Evolutionary conservation across 1,140 invertebrate species (phyloP).

Genomic region (Drosophila saltans): DNA sequence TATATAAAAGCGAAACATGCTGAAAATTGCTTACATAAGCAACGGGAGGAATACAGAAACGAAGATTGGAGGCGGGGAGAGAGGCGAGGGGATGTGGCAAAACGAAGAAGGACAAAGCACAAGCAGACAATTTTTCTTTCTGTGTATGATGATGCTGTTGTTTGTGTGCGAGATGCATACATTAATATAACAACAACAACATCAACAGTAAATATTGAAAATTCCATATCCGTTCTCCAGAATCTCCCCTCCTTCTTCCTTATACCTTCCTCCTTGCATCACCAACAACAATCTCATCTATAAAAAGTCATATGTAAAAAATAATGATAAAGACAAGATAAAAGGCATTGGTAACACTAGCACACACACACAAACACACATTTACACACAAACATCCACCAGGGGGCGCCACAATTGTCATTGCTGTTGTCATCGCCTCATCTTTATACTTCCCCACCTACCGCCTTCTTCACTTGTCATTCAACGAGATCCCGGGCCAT

Average conservation of each 20-base stretch:
- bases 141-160: slow-evolving; percentile 27
- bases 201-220: slow-evolving; percentile 75
- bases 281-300: neutral
- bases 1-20: slow-evolving; percentile 78
- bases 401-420: slow-evolving; percentile 2
- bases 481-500: slow-evolving; percentile 17
- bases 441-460: neutral
- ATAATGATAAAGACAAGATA: slow-evolving; percentile 12
- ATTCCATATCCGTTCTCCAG: slow-evolving; percentile 77
- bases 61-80: neutral
- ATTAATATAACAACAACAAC: slow-evolving; percentile 50
- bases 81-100: neutral
- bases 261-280: neutral
- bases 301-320: slow-evolving; percentile 2
- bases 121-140: slow-evolving; percentile 23
- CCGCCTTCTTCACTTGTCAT: slow-evolving; percentile 4
- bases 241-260: slow-evolving; percentile 6
- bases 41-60: slow-evolving; percentile 3
- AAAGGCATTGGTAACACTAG: slow-evolving; percentile 12
- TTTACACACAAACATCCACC: neutral
- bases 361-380: neutral
- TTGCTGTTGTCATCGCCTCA: neutral
- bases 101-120: slow-evolving; percentile 28
- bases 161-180: slow-evolving; percentile 61
- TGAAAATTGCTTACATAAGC: slow-evolving; percentile 77